These are phyloP conservation scores for Junco hyemalis DNA, from an alignment of 2,113 vertebrate species.

Conservation along the genomic window DNA sequence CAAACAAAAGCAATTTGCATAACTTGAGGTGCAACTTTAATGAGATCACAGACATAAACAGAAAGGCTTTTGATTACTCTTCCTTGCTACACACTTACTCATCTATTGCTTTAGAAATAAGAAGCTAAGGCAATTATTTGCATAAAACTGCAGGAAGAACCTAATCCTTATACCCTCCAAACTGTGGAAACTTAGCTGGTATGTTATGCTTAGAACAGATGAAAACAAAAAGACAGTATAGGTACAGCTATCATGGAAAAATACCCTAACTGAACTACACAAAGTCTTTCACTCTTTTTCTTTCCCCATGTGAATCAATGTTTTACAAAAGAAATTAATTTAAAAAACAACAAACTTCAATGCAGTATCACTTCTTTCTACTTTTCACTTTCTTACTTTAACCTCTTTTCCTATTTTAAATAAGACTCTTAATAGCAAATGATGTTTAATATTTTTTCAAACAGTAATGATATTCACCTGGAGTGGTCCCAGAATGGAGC, in stretches of 20 bases:
- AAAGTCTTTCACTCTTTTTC: not conserved
- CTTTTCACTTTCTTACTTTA: not conserved
- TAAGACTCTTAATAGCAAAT: not conserved
- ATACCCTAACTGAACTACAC: not conserved
- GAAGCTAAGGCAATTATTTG: not conserved
- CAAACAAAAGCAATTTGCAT: not conserved
- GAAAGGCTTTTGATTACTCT: not conserved
- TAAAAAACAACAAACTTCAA: not conserved
- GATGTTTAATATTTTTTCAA: not conserved
- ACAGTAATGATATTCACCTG: conserved; percentile 79
- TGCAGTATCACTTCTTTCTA: not conserved
- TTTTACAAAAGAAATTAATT: not conserved
- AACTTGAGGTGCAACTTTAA: not conserved
- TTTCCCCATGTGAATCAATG: not conserved
- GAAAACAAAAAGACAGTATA: not conserved
- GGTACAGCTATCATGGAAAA: not conserved
- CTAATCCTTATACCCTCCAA: not conserved
- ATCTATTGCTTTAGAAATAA: not conserved
- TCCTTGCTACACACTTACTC: not conserved
- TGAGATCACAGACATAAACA: not conserved
- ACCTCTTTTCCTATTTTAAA: not conserved
- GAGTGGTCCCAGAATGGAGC: conserved; percentile 94
- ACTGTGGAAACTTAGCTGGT: not conserved
- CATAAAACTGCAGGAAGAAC: not conserved
- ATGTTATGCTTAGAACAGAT: not conserved